phyloP scores from a whole-genome alignment of 1,140 invertebrate genomes.

The Drosophila watanabei region DNA sequence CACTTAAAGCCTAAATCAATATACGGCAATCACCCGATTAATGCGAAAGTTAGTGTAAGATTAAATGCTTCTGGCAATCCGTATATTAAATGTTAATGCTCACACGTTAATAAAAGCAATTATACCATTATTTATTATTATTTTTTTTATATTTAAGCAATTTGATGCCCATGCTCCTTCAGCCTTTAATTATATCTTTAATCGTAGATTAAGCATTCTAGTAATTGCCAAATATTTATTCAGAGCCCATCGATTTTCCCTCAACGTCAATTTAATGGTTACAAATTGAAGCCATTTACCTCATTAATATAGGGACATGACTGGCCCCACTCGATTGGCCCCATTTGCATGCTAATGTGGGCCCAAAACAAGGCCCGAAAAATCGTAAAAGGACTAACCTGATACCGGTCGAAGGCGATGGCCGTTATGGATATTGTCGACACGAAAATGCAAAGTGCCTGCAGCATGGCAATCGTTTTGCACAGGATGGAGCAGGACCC shows the following conservation, averaged over 20 bases:
- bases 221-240: conserved; percentile 51
- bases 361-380: neutral
- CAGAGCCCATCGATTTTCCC: conserved; percentile 38
- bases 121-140: neutral
- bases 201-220: conserved; percentile 20
- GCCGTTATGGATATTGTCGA: conserved; percentile 96
- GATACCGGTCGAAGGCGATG: conserved; percentile 93
- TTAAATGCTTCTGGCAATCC: neutral
- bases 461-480: conserved; percentile 92
- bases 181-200: conserved; percentile 13
- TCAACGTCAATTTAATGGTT: conserved; percentile 28
- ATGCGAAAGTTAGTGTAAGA: neutral
- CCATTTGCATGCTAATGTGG: conserved; percentile 30
- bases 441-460: conserved; percentile 95
- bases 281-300: conserved; percentile 40
- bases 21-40: neutral
- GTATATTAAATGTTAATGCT: too few relatives aligned
- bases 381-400: conserved; percentile 86
- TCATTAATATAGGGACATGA: conserved; percentile 43
- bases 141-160: neutral
- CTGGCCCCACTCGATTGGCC: conserved; percentile 19
- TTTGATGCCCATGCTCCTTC: too few relatives aligned
- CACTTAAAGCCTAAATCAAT: neutral
- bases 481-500: conserved; percentile 90
- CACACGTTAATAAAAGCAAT: neutral